Evolutionary conservation across 2,888 invertebrate genomes (phyloP).

Genomic region (Emesis russula): DNA sequence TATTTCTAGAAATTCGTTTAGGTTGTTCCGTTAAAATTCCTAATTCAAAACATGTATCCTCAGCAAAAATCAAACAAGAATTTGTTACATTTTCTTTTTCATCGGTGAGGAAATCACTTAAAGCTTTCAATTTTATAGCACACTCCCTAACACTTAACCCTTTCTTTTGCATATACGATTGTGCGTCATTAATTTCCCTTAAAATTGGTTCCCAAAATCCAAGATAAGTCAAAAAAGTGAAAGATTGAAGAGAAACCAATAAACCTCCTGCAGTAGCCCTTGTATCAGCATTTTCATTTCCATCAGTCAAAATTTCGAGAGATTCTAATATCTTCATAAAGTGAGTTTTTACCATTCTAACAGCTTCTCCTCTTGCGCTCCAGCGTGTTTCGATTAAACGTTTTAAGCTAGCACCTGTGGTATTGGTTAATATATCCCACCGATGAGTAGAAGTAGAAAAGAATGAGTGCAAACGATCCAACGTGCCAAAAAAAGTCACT

Average conservation of each 20-base stretch:
- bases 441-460: conserved; percentile 42
- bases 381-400: conserved; percentile 38
- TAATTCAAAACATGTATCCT: conserved; percentile 6
- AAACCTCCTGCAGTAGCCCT: conserved; percentile 20
- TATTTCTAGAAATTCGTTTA: conserved; percentile 3
- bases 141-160: background rate
- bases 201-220: conserved; percentile 23
- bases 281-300: conserved; percentile 26
- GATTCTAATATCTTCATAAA: conserved; percentile 11
- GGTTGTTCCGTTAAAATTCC: conserved; percentile 13
- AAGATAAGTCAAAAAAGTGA: conserved; percentile 25
- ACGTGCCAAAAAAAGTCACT: conserved; percentile 41
- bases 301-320: background rate
- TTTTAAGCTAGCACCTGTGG: conserved; percentile 23
- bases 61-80: conserved; percentile 20
- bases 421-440: conserved; percentile 20
- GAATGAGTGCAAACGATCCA: conserved; percentile 32
- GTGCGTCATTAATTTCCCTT: conserved; percentile 32
- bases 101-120: conserved; percentile 13
- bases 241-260: conserved; percentile 15
- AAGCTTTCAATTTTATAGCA: conserved; percentile 28
- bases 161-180: conserved; percentile 12
- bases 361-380: conserved; percentile 42
- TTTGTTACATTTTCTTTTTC: background rate
- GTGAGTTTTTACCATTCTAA: conserved; percentile 8